phyloP scores from a whole-genome alignment of 2,113 vertebrate species.

The Siniperca chuatsi region DNA sequence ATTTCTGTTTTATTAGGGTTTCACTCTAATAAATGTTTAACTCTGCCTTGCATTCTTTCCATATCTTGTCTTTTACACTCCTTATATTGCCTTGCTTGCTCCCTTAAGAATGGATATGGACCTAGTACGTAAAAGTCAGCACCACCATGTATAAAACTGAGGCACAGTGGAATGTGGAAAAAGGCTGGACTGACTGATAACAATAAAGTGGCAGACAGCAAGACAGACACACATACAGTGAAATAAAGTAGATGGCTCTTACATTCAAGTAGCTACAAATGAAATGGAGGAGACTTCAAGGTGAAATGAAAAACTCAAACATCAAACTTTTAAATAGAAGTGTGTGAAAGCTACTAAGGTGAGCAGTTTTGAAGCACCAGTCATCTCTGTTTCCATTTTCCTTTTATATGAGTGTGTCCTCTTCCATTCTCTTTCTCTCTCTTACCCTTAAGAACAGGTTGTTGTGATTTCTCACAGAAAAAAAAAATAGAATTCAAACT shows the following conservation, averaged over 20 bases:
- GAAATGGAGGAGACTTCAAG: conserved; percentile 63
- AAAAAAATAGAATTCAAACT: neutral
- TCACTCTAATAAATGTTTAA: neutral
- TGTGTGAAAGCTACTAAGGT: neutral
- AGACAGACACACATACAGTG: conserved; percentile 1
- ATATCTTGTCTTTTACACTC: conserved; percentile 1
- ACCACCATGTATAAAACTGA: conserved; percentile 2
- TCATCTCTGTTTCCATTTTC: neutral
- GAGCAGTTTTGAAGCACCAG: conserved; percentile 18
- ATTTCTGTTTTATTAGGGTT: conserved; percentile 7
- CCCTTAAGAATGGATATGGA: neutral
- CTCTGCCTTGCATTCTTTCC: conserved; percentile 1
- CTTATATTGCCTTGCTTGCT: neutral
- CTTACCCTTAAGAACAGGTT: neutral
- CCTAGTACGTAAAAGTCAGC: conserved; percentile 18
- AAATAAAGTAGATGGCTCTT: conserved; percentile 41
- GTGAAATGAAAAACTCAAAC: conserved; percentile 42
- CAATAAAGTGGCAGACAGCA: conserved; percentile 38
- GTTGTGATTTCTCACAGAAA: neutral
- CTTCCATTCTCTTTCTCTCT: neutral
- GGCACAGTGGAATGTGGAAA: conserved; percentile 28
- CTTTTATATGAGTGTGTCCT: conserved; percentile 1
- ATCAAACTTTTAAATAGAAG: conserved; percentile 34
- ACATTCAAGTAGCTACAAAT: conserved; percentile 50
- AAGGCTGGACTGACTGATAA: conserved; percentile 26